Percentiles rank a stretch among this genome's conserved stretches.
Conservation (phyloP, 1,140 invertebrate species). For the Riptortus pedestris region DNA sequence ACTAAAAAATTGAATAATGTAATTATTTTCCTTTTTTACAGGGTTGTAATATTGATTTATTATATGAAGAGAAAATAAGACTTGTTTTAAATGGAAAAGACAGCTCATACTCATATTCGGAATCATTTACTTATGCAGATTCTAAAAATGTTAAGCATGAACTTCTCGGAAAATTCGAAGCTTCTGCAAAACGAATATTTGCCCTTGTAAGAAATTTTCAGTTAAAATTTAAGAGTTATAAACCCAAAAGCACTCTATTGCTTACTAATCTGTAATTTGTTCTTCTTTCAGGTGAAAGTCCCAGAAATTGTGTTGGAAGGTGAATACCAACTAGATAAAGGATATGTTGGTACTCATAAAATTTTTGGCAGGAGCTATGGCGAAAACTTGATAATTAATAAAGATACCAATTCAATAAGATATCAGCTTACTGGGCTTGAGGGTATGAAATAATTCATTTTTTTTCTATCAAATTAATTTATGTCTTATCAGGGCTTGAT, state of each 20-base stretch:
- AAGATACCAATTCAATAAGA: neutral
- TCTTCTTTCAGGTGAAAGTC: neutral
- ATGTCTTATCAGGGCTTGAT: too few relatives aligned
- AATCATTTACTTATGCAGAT: neutral
- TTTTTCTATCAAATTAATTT: too few relatives aligned
- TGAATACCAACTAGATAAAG: neutral
- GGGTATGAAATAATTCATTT: neutral
- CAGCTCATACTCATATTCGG: neutral
- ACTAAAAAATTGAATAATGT: too few relatives aligned
- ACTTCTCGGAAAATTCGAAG: neutral
- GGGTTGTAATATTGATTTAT: neutral
- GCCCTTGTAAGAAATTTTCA: neutral
- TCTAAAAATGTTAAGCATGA: neutral
- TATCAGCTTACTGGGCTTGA: conserved; percentile 1
- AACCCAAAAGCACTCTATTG: too few relatives aligned
- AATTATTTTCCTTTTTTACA: too few relatives aligned
- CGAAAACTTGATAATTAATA: neutral
- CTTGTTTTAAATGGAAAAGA: neutral
- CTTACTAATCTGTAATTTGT: neutral
- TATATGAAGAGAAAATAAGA: neutral
- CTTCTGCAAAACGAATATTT: neutral
- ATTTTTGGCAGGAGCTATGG: neutral
- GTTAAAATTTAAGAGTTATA: too few relatives aligned
- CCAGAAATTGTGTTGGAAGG: neutral
- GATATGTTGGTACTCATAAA: neutral